phyloP scores from a whole-genome alignment of 2,113 vertebrate genomes.

The Tenrec ecaudatus region DNA sequence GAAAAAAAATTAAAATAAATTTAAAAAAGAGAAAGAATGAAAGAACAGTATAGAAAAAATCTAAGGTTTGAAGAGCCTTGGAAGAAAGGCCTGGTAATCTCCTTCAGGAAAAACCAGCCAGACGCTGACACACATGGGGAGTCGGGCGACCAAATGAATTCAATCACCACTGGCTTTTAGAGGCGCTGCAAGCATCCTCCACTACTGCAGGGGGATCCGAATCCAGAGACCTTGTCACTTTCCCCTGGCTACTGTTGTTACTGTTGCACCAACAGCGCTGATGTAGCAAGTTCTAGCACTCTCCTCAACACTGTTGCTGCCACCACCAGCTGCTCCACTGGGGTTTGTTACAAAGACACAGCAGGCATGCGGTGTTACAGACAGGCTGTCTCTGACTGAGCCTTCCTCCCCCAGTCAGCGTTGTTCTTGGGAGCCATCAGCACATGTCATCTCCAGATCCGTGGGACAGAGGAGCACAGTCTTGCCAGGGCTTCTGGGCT shows the following conservation, averaged over 20 bases:
- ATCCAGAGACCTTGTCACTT: neutral
- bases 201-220: neutral
- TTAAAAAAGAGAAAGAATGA: too few relatives aligned
- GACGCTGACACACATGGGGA: neutral
- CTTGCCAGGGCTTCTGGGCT: neutral
- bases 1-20: neutral
- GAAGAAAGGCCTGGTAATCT: neutral
- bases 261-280: neutral
- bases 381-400: neutral
- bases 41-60: neutral
- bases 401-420: neutral
- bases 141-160: accelerated
- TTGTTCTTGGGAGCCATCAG: neutral
- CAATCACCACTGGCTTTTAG: neutral
- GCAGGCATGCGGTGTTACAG: neutral
- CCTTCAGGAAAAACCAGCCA: neutral
- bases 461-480: neutral
- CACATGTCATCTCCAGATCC: neutral
- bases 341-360: neutral
- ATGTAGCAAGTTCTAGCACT: neutral
- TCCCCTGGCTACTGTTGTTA: too few relatives aligned
- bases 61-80: neutral
- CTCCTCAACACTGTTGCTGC: too few relatives aligned
- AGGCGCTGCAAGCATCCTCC: neutral
- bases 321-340: too few relatives aligned